Conservation (phyloP, 2,888 invertebrate species). For the Prosopocoilus inquinatus region DNA sequence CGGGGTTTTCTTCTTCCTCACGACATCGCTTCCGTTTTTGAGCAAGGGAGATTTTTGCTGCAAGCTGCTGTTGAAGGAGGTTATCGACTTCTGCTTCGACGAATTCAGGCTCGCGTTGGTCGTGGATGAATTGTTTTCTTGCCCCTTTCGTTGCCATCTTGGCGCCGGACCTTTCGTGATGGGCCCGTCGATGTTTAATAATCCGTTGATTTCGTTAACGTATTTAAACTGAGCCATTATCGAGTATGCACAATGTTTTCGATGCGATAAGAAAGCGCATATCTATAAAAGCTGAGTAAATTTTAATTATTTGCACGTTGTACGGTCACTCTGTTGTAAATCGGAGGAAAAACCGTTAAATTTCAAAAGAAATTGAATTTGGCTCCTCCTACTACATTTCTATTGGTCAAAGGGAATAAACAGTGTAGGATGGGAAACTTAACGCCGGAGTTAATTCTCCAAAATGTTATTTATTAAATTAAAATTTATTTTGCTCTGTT, state of each 20-base stretch:
- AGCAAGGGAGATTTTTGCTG: slow-evolving; percentile 64
- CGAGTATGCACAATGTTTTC: not conserved
- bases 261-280: no score
- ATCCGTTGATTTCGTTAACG: slow-evolving; percentile 75
- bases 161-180: slow-evolving; percentile 75
- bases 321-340: no score
- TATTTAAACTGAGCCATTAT: slow-evolving; percentile 78
- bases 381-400: no score
- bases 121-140: slow-evolving; percentile 58
- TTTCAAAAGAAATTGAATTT: no score
- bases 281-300: no score
- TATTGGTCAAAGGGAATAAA: no score
- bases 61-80: slow-evolving; percentile 46
- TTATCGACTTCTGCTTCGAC: slow-evolving; percentile 59
- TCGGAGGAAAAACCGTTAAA: no score
- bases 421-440: no score
- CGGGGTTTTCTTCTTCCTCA: slow-evolving; percentile 60
- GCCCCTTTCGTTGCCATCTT: slow-evolving; percentile 72
- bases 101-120: slow-evolving; percentile 62
- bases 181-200: slow-evolving; percentile 76
- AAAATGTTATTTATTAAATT: no score
- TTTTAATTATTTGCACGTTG: no score
- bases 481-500: no score
- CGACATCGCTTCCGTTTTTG: slow-evolving; percentile 43
- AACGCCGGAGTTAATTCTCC: no score